Evolutionary conservation across 2,113 vertebrate species (phyloP), one percentile per base, ranked within the genome.

Genomic region (Raja brachyura): DNA sequence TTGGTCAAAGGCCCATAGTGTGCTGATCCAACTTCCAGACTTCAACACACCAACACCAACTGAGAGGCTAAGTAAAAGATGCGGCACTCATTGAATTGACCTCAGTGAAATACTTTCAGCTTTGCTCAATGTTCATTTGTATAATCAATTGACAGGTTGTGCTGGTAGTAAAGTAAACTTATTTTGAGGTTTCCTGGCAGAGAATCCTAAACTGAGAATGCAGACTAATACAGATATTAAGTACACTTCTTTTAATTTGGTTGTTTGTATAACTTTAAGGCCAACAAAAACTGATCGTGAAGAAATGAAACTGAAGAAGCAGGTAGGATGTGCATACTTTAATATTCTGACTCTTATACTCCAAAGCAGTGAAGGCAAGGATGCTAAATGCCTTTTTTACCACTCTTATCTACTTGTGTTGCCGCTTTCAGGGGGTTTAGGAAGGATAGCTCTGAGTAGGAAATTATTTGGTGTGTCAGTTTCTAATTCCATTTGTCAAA

Each of bases 311-410:
- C 59, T 88, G 59, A 88, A 61, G 13, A 56, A 88, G 14, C 28
- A 18, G 83, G 83, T 88, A 88, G 59, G 83, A 88, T 63, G 63
- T n/a, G 61, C n/a, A n/a, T 31, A 86, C n/a, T 61, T 66, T 16
- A 86, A 48, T 48, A 48, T 48, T 48, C 39, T 48, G 39, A 48
- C 39, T 48, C 39, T 48, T 48, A 48, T 48, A 48, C 39, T 48
- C 39, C 39, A 48, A 48, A 48, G 39, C 39, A 48, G 3, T 48
- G 39, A 48, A 48, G 39, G 39, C 39, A 48, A 48, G 39, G 39
- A 48, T 48, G 39, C 39, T 48, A 48, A 48, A 48, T 48, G 39
- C 39, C 39, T 48, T 48, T 3, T 48, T 48, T 48, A 48, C 39
- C 39, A 48, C 39, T 48, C 39, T 48, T 48, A 48, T 1, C 39